Evolutionary conservation across 2,797 vertebrate genomes (phyloP), one percentile per base, ranked within the genome.

Genomic region (Buphagus erythrorhynchus): DNA sequence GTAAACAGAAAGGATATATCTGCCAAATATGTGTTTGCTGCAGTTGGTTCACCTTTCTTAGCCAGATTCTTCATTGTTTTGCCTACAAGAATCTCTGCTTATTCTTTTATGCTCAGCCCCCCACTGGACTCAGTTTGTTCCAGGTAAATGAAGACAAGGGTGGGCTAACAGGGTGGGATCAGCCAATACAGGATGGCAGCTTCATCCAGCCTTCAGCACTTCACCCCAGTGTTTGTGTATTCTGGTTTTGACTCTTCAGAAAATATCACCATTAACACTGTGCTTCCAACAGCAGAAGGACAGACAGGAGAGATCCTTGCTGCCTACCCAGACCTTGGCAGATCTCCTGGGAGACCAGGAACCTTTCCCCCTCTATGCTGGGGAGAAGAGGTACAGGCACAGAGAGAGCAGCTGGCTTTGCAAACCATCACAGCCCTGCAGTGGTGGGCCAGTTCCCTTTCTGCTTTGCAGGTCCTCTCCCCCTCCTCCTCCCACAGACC

Each of bases 1-100:
- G 71, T 81, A 96, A 97, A 93, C 66, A 93, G 55, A 91, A 93
- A 43, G 14, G 9, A 17, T 49, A 4, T 42, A 55, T 73, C 11
- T 51, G 90, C 88, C 91, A 96, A 92, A 83, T 0, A 0, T 8
- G 35, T 78, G 83, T 86, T 88, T 86, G 35, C 55, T 93, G 66
- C 59, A 73, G 59, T 75, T 85, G 66, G 35, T 55, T 89, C 46
- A 49, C 49, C 31, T 28, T 66, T 77, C 63, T 71, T 66, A 20
- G 48, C 26, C 55, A 90, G 58, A 73, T 66, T 52, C 51, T 72
- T 91, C 59, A 57, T 49, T 54, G 7, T 69, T 92, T 55, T 90
- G 49, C 26, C 29, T 83, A 29, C 33, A 75, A 80, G n/a, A 84
- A 55, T 29, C 31, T 80, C 35, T 62, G 13, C 36, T 74, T 63